Evolutionary conservation across 2,113 vertebrate species (phyloP), one percentile per base, ranked within the genome.

Genomic region (Alethe castanea): DNA sequence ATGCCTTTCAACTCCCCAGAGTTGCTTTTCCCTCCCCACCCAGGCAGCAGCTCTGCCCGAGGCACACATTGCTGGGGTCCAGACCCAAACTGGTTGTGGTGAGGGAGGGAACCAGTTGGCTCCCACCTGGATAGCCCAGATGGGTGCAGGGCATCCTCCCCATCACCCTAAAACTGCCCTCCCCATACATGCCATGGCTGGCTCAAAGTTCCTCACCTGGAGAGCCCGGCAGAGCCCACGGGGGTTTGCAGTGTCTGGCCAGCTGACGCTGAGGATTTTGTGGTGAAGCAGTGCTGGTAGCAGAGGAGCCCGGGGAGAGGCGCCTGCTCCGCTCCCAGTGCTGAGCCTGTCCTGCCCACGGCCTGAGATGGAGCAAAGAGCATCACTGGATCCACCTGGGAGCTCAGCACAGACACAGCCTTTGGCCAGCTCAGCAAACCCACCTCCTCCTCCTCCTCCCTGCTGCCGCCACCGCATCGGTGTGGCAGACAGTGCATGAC

Each of bases 191-290:
- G 4, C 65, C 8, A 3, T 0, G 1, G 42, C 42, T 23, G 3
- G 28, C 52, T 74, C 12, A 1, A 4, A 0, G 0, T 5, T 8
- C 19, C 97, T 97, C 94, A 98, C 97, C 97, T 96, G 97, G 15
- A 97, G 77, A 5, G 95, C 94, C 90, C 91, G 95, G 91, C 93
- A 97, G 92, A 97, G 94, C 54, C 95, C 29, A 1, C 31, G 18
- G 11, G 96, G 92, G 50, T 57, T 96, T 29, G 93, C 84, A 13
- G 96, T 1, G 50, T 98, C 96, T 0, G 33, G 57, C 86, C 98
- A 97, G 94, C 98, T 98, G 78, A 98, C 80, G 1, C 94, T 94
- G 95, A 98, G 91, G 93, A 97, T 95, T 35, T 97, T 96, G 61
- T 82, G 98, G 94, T 97, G 98, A 87, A 98, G 96, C 80, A 98